Conservation (phyloP, 2,797 vertebrate species). For the Sternotherus odoratus region DNA sequence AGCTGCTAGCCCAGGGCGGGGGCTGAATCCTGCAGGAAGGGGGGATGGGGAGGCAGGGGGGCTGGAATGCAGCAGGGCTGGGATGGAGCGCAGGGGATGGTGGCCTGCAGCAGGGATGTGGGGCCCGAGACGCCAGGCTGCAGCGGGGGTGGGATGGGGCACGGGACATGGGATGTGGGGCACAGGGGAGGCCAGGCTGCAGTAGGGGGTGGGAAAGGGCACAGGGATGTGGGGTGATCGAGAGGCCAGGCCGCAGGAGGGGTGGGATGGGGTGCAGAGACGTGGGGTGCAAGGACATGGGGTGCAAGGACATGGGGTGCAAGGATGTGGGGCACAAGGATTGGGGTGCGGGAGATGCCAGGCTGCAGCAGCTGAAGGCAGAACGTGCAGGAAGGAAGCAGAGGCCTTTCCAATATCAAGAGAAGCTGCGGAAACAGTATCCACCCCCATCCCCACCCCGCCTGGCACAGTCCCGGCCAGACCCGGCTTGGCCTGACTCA, state of each 20-base stretch:
- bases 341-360: too few species aligned
- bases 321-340: neutral
- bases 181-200: too few species aligned
- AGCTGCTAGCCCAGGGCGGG: neutral
- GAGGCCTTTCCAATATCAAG: too few species aligned
- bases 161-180: accelerated
- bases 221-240: too few species aligned
- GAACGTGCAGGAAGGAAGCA: too few species aligned
- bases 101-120: neutral
- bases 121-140: accelerated
- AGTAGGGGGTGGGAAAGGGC: too few species aligned
- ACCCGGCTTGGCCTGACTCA: too few species aligned
- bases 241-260: neutral
- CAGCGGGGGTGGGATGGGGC: accelerated
- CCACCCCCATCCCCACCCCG: too few species aligned
- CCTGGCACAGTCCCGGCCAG: too few species aligned
- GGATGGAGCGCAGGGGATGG: neutral
- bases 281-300: accelerated
- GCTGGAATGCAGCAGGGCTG: neutral
- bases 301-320: neutral
- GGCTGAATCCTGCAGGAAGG: neutral
- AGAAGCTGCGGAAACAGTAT: too few species aligned
- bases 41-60: too few species aligned
- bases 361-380: too few species aligned
- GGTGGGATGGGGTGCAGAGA: accelerated